Evolutionary conservation across 2,888 invertebrate species (phyloP).

Genomic region (Allolobophora icterica): DNA sequence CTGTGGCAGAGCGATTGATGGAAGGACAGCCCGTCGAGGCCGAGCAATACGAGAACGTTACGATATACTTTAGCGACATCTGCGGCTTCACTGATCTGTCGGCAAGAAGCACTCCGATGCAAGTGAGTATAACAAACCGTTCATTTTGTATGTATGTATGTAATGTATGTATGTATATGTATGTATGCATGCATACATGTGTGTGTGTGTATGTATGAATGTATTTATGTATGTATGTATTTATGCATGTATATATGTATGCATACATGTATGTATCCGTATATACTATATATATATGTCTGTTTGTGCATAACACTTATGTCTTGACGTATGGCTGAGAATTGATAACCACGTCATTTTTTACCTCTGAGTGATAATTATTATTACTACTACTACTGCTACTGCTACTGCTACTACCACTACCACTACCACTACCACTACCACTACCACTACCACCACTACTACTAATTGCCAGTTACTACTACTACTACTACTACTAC

Average conservation of each 20-base stretch:
- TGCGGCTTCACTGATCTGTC: slow-evolving; percentile 69
- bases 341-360: no score
- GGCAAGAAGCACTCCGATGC: slow-evolving; percentile 57
- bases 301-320: not conserved
- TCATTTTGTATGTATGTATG: not conserved
- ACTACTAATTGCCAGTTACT: no score
- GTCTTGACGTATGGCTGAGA: no score
- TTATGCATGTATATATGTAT: not conserved
- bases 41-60: slow-evolving; percentile 67
- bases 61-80: slow-evolving; percentile 70
- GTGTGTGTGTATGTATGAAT: slow-evolving; percentile 31
- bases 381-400: no score
- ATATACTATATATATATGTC: no score
- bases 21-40: slow-evolving; percentile 68
- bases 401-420: no score
- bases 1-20: slow-evolving; percentile 63
- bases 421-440: no score
- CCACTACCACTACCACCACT: no score
- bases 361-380: no score
- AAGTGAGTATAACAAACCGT: slow-evolving; percentile 71
- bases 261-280: no score
- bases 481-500: no score
- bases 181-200: not conserved
- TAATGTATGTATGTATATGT: not conserved
- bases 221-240: slow-evolving; percentile 39